A percentile compares a stretch with the other conserved stretches of the same genome.
Conservation (phyloP, 2,888 invertebrate genomes). For the Steinernema hermaphroditum region DNA sequence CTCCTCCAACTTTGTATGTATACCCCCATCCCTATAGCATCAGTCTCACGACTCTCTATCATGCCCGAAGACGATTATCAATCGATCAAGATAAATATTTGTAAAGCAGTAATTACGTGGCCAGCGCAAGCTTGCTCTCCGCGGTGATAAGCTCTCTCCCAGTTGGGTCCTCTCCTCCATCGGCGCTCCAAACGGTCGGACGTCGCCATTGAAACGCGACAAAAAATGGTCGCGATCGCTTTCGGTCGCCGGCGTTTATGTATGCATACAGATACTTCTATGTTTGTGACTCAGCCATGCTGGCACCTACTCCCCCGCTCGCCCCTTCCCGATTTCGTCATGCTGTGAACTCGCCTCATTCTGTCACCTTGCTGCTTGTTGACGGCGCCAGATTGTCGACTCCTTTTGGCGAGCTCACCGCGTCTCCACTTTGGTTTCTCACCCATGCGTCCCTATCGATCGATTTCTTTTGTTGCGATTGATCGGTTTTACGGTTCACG, state of each 20-base stretch:
- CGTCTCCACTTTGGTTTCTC: no score
- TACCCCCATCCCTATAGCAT: no score
- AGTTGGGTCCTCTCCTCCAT: no score
- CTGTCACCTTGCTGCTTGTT: no score
- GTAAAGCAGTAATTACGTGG: neutral
- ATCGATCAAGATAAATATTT: slow-evolving; percentile 14
- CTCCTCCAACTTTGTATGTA: no score
- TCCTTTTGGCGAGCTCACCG: no score
- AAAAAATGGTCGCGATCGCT: slow-evolving; percentile 21
- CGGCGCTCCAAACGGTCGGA: neutral
- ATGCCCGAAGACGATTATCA: neutral
- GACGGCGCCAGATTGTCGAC: no score
- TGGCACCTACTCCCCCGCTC: neutral
- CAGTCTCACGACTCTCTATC: no score
- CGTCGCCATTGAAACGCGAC: neutral
- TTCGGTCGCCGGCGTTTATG: slow-evolving; percentile 20
- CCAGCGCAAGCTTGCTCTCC: no score
- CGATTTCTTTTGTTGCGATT: slow-evolving; percentile 14
- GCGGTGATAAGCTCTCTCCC: no score
- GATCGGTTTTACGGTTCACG: slow-evolving; percentile 20
- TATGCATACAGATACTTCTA: slow-evolving; percentile 20
- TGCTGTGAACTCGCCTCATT: no score
- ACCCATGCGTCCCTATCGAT: slow-evolving; percentile 10
- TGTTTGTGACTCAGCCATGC: slow-evolving; percentile 18
- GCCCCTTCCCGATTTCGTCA: neutral